These are phyloP conservation scores for Lypha dubia DNA, from an alignment of 2,888 invertebrate species.

Conservation along the genomic window DNA sequence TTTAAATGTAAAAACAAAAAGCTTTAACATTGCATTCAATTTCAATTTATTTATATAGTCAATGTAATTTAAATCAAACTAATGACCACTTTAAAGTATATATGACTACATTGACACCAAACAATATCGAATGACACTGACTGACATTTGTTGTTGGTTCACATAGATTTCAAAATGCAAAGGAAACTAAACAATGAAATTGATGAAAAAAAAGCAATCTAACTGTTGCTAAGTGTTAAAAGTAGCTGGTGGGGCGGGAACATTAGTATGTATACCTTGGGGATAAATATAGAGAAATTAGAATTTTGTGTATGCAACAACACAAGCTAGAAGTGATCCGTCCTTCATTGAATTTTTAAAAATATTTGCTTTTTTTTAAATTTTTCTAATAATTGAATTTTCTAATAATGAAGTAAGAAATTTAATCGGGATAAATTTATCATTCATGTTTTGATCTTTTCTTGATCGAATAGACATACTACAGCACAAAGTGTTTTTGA, in stretches of 20 bases:
- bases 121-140: conserved; percentile 1
- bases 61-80: conserved; percentile 14
- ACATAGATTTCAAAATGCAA: background rate
- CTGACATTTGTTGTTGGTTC: background rate
- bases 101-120: conserved; percentile 4
- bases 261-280: too few species aligned
- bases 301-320: too few species aligned
- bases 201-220: background rate
- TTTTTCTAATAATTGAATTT: too few species aligned
- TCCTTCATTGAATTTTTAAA: too few species aligned
- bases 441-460: too few species aligned
- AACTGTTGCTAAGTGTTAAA: conserved; percentile 20
- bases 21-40: background rate
- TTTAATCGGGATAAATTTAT: too few species aligned
- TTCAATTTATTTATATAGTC: background rate
- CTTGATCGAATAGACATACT: too few species aligned
- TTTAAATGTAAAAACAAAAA: background rate
- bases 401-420: too few species aligned
- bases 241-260: background rate
- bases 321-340: too few species aligned
- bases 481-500: too few species aligned
- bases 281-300: too few species aligned
- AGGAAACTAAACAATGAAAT: background rate
- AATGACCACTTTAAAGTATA: background rate
- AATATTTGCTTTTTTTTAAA: too few species aligned